Base-by-base conservation (phyloP, 30 jellyfish, hydroid and myxozoan genomes). In the Mastigias papua region DNA sequence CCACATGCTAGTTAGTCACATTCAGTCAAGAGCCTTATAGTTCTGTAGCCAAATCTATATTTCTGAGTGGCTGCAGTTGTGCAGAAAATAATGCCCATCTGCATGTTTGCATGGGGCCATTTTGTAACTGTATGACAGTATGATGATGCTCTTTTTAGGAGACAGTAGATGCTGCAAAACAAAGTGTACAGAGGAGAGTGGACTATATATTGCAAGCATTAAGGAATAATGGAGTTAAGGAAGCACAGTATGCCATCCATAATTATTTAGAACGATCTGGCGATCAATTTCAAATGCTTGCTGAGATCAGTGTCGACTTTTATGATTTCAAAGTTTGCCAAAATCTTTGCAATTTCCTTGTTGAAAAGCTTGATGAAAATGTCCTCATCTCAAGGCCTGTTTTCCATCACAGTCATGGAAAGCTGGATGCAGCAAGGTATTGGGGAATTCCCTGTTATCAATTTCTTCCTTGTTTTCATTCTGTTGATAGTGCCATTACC, bases 121-220 rank as follows among this genome's bases (percentile, higher is more conserved):
- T n/a, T n/a, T n/a, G n/a, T n/a, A n/a, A n/a, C n/a, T n/a, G n/a
- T n/a, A n/a, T n/a, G n/a, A n/a, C n/a, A n/a, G n/a, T n/a, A n/a
- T 37, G 54, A 3, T 37, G 54, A 37, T n/a, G n/a, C 54, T 20
- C 19, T 25, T 81, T 81, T n/a, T 34, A 93, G 98, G 97, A 83
- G 2, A 66, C 91, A 7, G 93, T 76, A n/a, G 97, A 93, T 27
- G 94, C 93, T 26, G 97, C 90, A 16, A 88, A 86, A 67, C 95
- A 88, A 30, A 93, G 98, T 65, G 93, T 89, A 0, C 81, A 78
- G 27, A 89, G 98, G 6, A 77, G 98, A 23, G 67, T 79, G 20
- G 97, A 89, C 73, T 93, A 93, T 72, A 83, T 93, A 25, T 77
- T 88, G 23, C 98, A 93, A 64, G 66, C 98, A 32, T 70, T 93